These are phyloP conservation scores for Sarcophaga variegata DNA, from an alignment of 2,888 invertebrate species.

Conservation along the genomic window DNA sequence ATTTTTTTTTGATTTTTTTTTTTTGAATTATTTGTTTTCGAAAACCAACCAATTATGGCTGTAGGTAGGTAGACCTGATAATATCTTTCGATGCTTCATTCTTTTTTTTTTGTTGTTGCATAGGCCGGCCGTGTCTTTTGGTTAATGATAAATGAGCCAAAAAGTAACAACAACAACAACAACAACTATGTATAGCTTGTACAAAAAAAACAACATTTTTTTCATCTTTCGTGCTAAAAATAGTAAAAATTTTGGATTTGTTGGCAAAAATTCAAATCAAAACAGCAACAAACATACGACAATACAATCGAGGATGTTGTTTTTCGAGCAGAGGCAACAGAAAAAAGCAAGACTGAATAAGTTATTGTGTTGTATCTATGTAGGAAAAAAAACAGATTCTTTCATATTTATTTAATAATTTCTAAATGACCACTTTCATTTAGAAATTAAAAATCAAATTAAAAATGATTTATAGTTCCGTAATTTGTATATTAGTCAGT, in stretches of 20 bases:
- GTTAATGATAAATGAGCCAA: background rate
- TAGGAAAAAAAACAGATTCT: no score
- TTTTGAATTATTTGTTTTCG: background rate
- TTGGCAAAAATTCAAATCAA: conserved; percentile 58
- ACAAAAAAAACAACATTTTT: conserved; percentile 5
- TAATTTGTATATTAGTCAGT: no score
- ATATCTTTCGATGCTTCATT: background rate
- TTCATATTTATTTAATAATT: no score
- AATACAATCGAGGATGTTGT: no score
- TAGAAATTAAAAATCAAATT: no score
- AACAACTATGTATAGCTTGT: background rate
- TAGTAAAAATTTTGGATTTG: conserved; percentile 32
- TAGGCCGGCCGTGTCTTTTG: conserved; percentile 9
- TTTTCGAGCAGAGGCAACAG: no score
- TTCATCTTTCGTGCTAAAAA: conserved; percentile 36
- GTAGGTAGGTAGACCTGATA: background rate
- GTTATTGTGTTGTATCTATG: no score
- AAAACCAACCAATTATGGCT: conserved; percentile 42
- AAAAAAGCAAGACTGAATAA: no score
- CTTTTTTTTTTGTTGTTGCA: background rate
- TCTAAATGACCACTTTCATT: no score
- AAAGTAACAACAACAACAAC: conserved; percentile 2
- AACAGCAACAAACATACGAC: background rate
- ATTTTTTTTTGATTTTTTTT: background rate
- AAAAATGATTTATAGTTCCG: no score